phyloP scores from a whole-genome alignment of 2,888 invertebrate genomes.

The Ochropleura plecta region DNA sequence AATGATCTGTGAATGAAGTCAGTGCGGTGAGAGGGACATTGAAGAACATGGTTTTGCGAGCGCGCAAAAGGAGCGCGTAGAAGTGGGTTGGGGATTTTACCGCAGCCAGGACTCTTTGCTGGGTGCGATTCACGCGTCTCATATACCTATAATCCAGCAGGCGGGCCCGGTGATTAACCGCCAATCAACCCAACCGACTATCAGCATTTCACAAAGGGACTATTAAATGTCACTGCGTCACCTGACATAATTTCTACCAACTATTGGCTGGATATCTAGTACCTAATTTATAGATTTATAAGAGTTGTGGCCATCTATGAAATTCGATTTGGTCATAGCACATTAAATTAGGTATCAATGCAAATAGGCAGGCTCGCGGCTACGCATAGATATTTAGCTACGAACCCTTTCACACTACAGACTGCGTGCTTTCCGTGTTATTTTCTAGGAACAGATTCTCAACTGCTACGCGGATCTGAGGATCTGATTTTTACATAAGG shows the following conservation, averaged over 20 bases:
- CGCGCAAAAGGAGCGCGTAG: no score
- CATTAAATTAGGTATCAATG: conserved; percentile 27
- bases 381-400: conserved; percentile 41
- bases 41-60: no score
- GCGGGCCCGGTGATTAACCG: not conserved
- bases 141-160: not conserved
- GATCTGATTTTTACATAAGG: not conserved
- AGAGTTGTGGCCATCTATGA: conserved; percentile 14
- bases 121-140: not conserved
- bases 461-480: conserved; percentile 17
- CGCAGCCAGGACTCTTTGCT: not conserved
- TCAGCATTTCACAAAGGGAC: not conserved
- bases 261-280: not conserved
- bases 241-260: not conserved
- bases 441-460: conserved; percentile 21
- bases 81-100: not conserved
- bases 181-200: not conserved
- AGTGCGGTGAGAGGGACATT: no score
- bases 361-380: conserved; percentile 7
- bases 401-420: conserved; percentile 20
- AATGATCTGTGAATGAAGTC: no score
- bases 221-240: conserved; percentile 3
- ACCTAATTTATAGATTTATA: conserved; percentile 17
- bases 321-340: conserved; percentile 29
- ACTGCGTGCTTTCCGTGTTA: conserved; percentile 6